Evolutionary conservation across 1,140 invertebrate species (phyloP).

Genomic region (Leguminivora glycinivorella): DNA sequence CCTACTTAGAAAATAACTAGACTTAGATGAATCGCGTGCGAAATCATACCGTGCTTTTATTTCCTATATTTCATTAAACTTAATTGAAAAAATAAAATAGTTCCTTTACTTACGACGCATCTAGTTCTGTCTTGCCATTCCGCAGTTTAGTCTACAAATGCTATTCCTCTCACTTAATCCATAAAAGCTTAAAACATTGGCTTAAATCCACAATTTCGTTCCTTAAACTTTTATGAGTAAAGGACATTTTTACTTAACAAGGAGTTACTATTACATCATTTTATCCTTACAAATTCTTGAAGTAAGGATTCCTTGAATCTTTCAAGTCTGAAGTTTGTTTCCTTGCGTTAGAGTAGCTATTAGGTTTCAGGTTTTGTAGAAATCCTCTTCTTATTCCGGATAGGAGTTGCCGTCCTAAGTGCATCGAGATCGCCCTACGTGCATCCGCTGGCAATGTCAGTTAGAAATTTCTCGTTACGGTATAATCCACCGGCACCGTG

Average conservation of each 20-base stretch:
- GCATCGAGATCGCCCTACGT: slow-evolving; percentile 60
- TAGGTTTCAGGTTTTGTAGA: slow-evolving; percentile 28
- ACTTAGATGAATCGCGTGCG: not conserved
- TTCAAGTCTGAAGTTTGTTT: not conserved
- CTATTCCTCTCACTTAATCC: slow-evolving; percentile 30
- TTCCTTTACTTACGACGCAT: slow-evolving; percentile 52
- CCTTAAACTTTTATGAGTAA: not conserved
- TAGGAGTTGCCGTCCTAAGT: slow-evolving; percentile 50
- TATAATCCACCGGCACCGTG: slow-evolving; percentile 51
- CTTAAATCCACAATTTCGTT: not conserved
- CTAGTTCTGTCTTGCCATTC: slow-evolving; percentile 46
- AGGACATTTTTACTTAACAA: no score
- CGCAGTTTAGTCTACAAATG: slow-evolving; percentile 54
- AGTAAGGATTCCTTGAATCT: not conserved
- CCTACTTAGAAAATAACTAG: no score
- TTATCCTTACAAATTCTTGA: no score
- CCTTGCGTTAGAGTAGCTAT: slow-evolving; percentile 33
- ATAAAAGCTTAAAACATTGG: not conserved
- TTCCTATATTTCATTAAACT: slow-evolving; percentile 49
- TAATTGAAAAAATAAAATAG: slow-evolving; percentile 60
- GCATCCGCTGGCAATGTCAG: slow-evolving; percentile 59
- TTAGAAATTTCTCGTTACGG: slow-evolving; percentile 64
- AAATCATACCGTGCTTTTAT: not conserved
- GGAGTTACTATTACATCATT: not conserved
- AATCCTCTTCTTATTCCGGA: slow-evolving; percentile 37